A percentile compares a stretch with the other conserved stretches of the same genome.
These are phyloP conservation scores for Bilobella aurantiaca DNA, from an alignment of 1,140 invertebrate species.

Conservation along the genomic window DNA sequence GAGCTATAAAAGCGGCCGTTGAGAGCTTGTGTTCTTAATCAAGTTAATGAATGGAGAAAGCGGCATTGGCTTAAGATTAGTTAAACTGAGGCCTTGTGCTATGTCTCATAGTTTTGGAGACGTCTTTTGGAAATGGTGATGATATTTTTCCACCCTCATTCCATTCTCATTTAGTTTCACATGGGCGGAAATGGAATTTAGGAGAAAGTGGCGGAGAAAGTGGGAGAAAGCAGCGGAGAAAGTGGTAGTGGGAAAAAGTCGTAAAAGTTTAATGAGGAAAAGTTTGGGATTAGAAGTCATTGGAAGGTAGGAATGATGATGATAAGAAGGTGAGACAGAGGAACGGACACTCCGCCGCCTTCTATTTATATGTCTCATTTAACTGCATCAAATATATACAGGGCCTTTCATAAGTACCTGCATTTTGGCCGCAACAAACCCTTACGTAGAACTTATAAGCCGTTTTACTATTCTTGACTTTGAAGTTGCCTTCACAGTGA, in stretches of 20 bases:
- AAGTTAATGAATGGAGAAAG: background rate
- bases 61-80: background rate
- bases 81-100: background rate
- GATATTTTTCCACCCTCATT: background rate
- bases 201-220: background rate
- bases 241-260: background rate
- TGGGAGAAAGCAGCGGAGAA: background rate
- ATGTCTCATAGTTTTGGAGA: too few species aligned
- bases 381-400: too few species aligned
- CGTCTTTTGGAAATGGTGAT: background rate
- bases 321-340: constrained; percentile 1
- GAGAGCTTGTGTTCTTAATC: background rate
- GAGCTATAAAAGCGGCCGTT: too few species aligned
- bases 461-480: too few species aligned
- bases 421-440: too few species aligned
- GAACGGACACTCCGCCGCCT: background rate
- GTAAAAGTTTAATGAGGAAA: constrained; percentile 8
- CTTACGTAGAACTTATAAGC: too few species aligned
- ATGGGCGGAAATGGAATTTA: too few species aligned
- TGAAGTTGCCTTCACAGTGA: too few species aligned
- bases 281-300: constrained; percentile 7
- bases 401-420: too few species aligned
- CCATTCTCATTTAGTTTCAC: too few species aligned
- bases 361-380: constrained; percentile 4
- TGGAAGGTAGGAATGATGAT: background rate